These are phyloP conservation scores for Aphidius colemani DNA, from an alignment of 2,888 invertebrate genomes.

Conservation along the genomic window DNA sequence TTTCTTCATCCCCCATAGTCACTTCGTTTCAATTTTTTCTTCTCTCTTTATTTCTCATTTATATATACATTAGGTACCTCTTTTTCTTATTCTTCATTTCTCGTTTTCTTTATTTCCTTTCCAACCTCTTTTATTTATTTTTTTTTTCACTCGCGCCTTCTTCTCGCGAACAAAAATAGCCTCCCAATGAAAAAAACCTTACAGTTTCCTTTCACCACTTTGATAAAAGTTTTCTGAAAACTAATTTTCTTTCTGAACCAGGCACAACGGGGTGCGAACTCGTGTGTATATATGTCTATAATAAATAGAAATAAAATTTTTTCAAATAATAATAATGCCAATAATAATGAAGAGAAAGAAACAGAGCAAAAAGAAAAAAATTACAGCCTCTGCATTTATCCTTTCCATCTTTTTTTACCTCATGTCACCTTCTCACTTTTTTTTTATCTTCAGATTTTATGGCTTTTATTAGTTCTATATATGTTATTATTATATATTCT, in stretches of 20 bases:
- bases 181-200: slow-evolving; percentile 58
- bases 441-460: too few relatives aligned
- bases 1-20: slow-evolving; percentile 17
- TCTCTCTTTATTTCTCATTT: slow-evolving; percentile 1
- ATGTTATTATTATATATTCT: too few relatives aligned
- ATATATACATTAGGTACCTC: background rate
- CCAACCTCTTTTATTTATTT: slow-evolving; percentile 19
- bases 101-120: slow-evolving; percentile 27
- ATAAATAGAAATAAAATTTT: background rate
- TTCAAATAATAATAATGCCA: background rate
- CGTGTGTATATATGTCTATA: slow-evolving; percentile 32
- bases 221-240: slow-evolving; percentile 60
- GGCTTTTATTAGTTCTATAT: too few relatives aligned
- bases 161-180: slow-evolving; percentile 54
- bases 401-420: too few relatives aligned
- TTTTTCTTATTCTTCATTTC: too few relatives aligned
- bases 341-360: slow-evolving; percentile 29
- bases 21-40: slow-evolving; percentile 2
- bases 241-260: slow-evolving; percentile 56
- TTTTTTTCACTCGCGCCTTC: slow-evolving; percentile 34
- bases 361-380: slow-evolving; percentile 21
- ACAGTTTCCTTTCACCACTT: slow-evolving; percentile 57
- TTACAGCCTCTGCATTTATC: too few relatives aligned
- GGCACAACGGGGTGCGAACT: slow-evolving; percentile 32
- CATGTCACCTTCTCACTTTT: too few relatives aligned